These are phyloP conservation scores for Drosophila athabasca DNA, from an alignment of 1,140 invertebrate genomes.

Conservation along the genomic window DNA sequence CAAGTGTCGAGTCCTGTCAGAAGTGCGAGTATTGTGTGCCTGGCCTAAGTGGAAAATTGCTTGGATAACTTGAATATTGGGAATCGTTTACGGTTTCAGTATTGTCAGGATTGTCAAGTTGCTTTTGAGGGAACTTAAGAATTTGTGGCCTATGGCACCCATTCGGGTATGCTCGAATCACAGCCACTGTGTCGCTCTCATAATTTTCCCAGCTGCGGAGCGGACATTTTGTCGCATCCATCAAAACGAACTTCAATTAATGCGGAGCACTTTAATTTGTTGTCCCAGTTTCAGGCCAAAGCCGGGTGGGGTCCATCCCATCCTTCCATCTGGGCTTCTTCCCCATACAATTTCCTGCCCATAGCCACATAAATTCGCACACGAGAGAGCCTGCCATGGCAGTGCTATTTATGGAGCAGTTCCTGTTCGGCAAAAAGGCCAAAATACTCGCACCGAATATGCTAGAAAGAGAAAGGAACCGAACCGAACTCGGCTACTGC, in stretches of 20 bases:
- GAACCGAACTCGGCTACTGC: conserved; percentile 60
- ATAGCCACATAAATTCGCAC: conserved; percentile 70
- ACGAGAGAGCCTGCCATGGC: conserved; percentile 60
- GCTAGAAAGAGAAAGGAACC: conserved; percentile 29
- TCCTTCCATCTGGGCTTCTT: conserved; percentile 4
- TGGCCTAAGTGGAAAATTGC: conserved; percentile 5
- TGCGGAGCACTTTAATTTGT: conserved; percentile 58
- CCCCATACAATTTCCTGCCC: conserved; percentile 69
- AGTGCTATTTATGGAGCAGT: conserved; percentile 75
- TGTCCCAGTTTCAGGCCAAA: conserved; percentile 53
- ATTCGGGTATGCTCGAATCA: background rate
- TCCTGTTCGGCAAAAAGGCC: conserved; percentile 60
- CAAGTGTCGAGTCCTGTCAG: conserved; percentile 8
- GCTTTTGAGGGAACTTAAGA: too few relatives aligned
- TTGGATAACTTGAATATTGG: background rate
- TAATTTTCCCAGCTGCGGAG: conserved; percentile 8
- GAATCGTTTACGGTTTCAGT: too few relatives aligned
- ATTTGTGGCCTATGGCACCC: background rate
- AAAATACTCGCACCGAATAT: conserved; percentile 25
- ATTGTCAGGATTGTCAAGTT: too few relatives aligned
- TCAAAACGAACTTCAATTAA: conserved; percentile 64
- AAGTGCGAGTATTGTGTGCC: background rate
- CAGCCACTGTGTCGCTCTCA: conserved; percentile 11
- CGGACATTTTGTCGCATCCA: conserved; percentile 30
- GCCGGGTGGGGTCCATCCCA: conserved; percentile 3